Base-by-base conservation (phyloP, 92 coral and sea anemone genomes). In the Parazoanthus swiftii region DNA sequence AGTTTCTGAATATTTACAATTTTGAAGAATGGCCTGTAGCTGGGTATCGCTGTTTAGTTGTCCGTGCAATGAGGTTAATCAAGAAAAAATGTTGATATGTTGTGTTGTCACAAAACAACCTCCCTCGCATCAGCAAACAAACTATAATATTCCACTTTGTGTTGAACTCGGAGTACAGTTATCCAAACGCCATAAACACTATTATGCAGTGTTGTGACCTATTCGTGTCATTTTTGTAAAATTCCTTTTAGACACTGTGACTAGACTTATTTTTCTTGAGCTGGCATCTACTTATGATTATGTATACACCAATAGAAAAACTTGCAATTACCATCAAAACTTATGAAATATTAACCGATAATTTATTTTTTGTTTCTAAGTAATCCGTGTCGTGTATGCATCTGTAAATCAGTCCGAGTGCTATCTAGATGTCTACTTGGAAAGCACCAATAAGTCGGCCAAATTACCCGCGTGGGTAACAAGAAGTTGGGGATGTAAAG, bases 331-430 rank as follows among this genome's bases (percentile, higher is more conserved):
- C 33, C 87, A 46, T 29, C 6, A 84, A 84, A 71, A 15, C 46
- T 71, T 70, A 84, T 84, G 38, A 84, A 71, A 71, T 84, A 84
- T 84, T 84, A 46, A 84, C 37, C 35, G 39, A 72, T 58, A 35
- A 51, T 80, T 80, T 18, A 13, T 43, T 82, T 84, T 84, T 71
- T 84, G 79, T 84, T 71, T 84, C 46, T 26, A 13, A 84, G 43
- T 66, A 18, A 16, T 84, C 16, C n/a, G 23, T 15, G 44, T n/a
- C 25, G 78, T 44, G 42, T 23, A 16, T 7, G 36, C 77, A 26
- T 84, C 78, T 20, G 23, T 25, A 70, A 29, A 72, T 48, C 44
- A 38, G 35, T 4, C 33, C 36, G 46, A 65, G 67, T 38, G 75
- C 5, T 82, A 76, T 76, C 80, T 4, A 76, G 23, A 76, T 38